Conservation (phyloP, 2,888 invertebrate genomes). For the Baronia brevicornis region DNA sequence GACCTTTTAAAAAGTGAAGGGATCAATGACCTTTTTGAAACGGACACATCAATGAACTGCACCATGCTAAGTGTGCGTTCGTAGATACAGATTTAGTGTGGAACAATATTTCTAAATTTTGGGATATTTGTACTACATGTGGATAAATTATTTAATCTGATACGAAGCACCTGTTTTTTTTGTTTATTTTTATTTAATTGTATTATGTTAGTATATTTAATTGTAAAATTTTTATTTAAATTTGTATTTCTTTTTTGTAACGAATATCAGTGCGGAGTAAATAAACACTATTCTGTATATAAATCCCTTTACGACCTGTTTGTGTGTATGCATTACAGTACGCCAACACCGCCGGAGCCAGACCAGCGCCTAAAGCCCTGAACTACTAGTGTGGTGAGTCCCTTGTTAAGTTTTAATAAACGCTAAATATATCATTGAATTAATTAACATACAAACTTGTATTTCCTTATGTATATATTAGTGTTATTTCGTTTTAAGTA, state of each 20-base stretch:
- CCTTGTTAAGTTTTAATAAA: conserved; percentile 16
- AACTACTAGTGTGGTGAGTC: conserved; percentile 54
- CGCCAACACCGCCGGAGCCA: conserved; percentile 93
- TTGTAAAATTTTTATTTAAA: too few relatives aligned
- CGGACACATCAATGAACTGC: too few relatives aligned
- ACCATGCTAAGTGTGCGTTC: too few relatives aligned
- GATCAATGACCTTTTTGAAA: too few relatives aligned
- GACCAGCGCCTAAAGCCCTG: conserved; percentile 83
- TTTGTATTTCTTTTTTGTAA: conserved; percentile 18
- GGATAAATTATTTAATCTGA: conserved; percentile 5
- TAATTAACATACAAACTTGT: too few relatives aligned
- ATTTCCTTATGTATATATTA: too few relatives aligned
- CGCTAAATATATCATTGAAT: not conserved
- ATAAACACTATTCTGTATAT: conserved; percentile 33
- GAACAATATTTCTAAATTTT: too few relatives aligned
- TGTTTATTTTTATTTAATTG: not conserved
- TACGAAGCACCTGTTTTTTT: not conserved
- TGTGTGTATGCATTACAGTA: conserved; percentile 82
- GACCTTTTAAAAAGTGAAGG: too few relatives aligned
- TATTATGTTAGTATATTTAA: conserved; percentile 1
- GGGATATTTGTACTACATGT: conserved; percentile 6
- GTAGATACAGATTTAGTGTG: too few relatives aligned
- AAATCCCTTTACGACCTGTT: conserved; percentile 48
- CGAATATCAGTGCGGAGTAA: conserved; percentile 34
- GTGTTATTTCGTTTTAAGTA: too few relatives aligned